Evolutionary conservation across 2,113 vertebrate genomes (phyloP), one percentile per base, ranked within the genome.

Genomic region (Nycticorax nycticorax): DNA sequence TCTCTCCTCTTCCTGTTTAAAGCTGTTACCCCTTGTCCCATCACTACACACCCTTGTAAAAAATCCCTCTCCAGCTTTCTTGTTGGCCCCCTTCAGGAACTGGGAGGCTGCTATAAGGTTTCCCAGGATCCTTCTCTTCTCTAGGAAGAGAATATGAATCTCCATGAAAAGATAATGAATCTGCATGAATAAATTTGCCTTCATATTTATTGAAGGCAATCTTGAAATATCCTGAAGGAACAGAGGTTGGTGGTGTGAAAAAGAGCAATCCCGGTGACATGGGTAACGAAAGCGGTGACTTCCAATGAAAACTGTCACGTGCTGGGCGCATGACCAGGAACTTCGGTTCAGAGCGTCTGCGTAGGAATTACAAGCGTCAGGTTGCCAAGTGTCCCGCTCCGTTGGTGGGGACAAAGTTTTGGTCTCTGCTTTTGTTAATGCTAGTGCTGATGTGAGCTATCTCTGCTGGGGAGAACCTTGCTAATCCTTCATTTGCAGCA

Each of bases 211-310:
- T 92, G 90, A 75, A 95, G 92, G 62, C 92, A 86, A 30, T 85
- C 81, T 47, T 56, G 88, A 97, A 94, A 94, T 75, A 91, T 73
- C 69, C 78, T 7, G 32, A 23, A 94, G 94, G 47, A 35, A 85
- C 68, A 14, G 75, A 77, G 63, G 21, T 41, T 90, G 3, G 3
- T 86, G 67, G 62, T 55, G 71, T 75, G 68, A 52, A 33, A 92
- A 73, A 89, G 39, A 72, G 71, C 62, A 93, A 89, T 91, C 55
- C 87, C 94, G 96, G 94, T 94, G 96, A 97, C 97, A 81, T 81
- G 96, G 90, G n/a, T 35, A 88, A 94, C 86, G 89, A 96, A 64
- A 73, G 78, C 30, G 33, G 50, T 3, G 73, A 11, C 57, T 86
- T 82, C 56, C 60, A 66, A 41, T 5, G 78, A n/a, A 55, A 69